A percentile compares a stretch with the other conserved stretches of the same genome.
Conservation (phyloP, 2,888 invertebrate genomes). For the Mythimna lalbum region DNA sequence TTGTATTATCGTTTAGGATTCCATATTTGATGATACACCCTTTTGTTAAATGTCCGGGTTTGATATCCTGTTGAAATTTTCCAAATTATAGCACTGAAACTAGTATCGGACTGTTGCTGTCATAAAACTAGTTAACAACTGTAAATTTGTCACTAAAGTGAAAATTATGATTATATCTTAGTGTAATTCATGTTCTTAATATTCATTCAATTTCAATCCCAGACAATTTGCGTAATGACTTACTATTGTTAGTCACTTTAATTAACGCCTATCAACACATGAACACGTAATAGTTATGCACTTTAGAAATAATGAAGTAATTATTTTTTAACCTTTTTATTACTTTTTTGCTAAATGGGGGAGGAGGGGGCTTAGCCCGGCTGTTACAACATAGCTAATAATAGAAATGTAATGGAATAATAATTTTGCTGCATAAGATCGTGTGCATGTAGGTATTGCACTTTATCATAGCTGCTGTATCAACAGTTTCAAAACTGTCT, state of each 20-base stretch:
- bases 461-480: not conserved
- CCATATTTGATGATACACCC: slow-evolving; percentile 8
- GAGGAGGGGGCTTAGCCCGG: not conserved
- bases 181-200: slow-evolving; percentile 3
- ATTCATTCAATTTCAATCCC: slow-evolving; percentile 22
- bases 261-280: slow-evolving; percentile 27
- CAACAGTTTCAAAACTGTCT: slow-evolving; percentile 56
- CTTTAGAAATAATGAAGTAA: slow-evolving; percentile 16
- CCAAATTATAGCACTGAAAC: not conserved
- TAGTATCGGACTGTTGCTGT: not conserved
- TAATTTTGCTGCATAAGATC: not conserved
- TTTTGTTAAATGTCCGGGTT: not conserved
- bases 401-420: not conserved
- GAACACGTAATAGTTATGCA: not conserved
- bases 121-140: not conserved
- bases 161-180: slow-evolving; percentile 29
- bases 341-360: slow-evolving; percentile 2
- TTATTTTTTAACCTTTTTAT: not conserved
- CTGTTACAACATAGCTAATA: not conserved
- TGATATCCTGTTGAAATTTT: slow-evolving; percentile 15
- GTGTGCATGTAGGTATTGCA: not conserved
- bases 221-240: slow-evolving; percentile 29
- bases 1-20: slow-evolving; percentile 15
- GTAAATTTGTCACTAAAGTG: slow-evolving; percentile 1
- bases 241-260: slow-evolving; percentile 33